Percentiles rank a stretch among this genome's conserved stretches.
phyloP scores from a whole-genome alignment of 1,140 invertebrate species.

The Cyclina sinensis region DNA sequence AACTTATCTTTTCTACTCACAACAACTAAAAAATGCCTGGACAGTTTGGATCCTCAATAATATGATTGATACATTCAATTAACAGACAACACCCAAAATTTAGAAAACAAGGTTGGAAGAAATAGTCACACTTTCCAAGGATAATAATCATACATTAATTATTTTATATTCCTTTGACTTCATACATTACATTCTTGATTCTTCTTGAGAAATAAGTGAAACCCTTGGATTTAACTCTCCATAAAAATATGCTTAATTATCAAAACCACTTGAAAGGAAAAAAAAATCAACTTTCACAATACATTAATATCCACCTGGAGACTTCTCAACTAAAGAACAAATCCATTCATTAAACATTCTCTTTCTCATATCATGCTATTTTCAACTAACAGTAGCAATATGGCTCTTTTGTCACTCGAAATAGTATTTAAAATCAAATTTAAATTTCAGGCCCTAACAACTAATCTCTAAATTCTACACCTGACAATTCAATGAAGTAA shows the following conservation, averaged over 20 bases:
- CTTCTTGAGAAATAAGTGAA: neutral
- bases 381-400: neutral
- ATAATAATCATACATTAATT: too few species aligned
- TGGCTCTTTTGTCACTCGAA: neutral
- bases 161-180: too few species aligned
- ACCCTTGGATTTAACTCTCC: neutral
- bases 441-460: neutral
- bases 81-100: neutral
- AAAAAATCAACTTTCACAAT: too few species aligned
- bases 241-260: neutral
- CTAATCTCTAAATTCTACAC: neutral
- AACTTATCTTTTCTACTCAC: slow-evolving; percentile 12
- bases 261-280: neutral
- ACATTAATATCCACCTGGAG: neutral
- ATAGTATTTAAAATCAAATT: slow-evolving; percentile 12
- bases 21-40: neutral
- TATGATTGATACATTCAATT: neutral
- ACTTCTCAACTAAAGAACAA: neutral
- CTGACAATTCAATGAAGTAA: neutral
- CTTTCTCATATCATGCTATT: neutral
- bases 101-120: too few species aligned
- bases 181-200: neutral
- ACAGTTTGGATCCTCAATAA: neutral
- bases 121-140: too few species aligned
- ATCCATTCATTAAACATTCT: neutral